phyloP scores from a whole-genome alignment of 1,140 invertebrate genomes.

The Sinonovacula constricta region DNA sequence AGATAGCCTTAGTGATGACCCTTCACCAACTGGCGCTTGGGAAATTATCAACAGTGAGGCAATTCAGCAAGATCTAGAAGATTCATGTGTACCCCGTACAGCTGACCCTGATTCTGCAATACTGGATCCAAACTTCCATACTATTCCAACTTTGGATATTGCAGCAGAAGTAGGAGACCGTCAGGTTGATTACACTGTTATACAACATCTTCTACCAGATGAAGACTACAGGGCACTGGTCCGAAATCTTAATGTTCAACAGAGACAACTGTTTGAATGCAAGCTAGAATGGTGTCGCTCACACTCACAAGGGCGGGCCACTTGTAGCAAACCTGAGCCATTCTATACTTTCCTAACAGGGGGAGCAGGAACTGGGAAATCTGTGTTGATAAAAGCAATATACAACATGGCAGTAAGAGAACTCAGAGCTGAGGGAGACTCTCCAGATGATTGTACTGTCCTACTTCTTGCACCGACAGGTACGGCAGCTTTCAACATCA shows the following conservation, averaged over 20 bases:
- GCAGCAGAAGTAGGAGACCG: not conserved
- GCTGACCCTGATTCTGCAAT: not conserved
- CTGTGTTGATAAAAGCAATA: constrained; percentile 12
- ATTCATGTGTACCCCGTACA: not conserved
- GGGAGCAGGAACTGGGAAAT: constrained; percentile 9
- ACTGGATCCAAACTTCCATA: constrained; percentile 2
- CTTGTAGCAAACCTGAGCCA: not conserved
- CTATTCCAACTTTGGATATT: not conserved
- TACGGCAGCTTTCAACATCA: constrained; percentile 18
- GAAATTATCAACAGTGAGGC: constrained; percentile 1
- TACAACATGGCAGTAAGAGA: constrained; percentile 21
- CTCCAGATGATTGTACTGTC: constrained; percentile 15
- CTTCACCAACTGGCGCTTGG: constrained; percentile 6
- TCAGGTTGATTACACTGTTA: not conserved
- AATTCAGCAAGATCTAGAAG: constrained; percentile 4
- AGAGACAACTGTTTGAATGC: constrained; percentile 14
- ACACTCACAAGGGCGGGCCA: not conserved
- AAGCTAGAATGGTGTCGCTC: constrained; percentile 7
- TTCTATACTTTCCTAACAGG: constrained; percentile 11
- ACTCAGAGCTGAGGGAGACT: constrained; percentile 5
- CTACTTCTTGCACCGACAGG: not conserved
- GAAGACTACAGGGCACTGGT: not conserved
- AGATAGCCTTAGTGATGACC: not conserved
- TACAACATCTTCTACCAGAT: not conserved
- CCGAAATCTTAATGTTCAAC: not conserved